Evolutionary conservation across 2,888 invertebrate genomes (phyloP).

Genomic region (Mimas tiliae): DNA sequence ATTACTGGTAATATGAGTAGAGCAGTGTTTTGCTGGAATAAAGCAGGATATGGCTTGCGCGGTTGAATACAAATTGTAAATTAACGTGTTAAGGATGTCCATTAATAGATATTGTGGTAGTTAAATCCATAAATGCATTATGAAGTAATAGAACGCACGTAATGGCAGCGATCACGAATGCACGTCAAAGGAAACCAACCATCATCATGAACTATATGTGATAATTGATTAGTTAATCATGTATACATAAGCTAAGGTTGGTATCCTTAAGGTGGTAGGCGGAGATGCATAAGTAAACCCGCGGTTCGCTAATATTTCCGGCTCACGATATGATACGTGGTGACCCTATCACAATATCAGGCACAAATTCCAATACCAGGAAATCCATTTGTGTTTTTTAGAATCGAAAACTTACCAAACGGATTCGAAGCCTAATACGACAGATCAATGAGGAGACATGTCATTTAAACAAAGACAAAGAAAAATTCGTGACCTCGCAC

Average conservation of each 20-base stretch:
- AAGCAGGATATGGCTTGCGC: slow-evolving; percentile 4
- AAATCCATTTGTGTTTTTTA: too few relatives aligned
- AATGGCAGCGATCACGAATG: slow-evolving; percentile 11
- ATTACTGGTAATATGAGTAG: slow-evolving; percentile 37
- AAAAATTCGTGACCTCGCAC: not conserved
- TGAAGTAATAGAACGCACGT: slow-evolving; percentile 6
- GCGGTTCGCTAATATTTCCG: too few relatives aligned
- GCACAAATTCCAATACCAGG: too few relatives aligned
- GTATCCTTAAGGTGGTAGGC: too few relatives aligned
- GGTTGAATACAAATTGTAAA: slow-evolving; percentile 17
- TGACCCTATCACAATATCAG: too few relatives aligned
- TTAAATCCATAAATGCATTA: slow-evolving; percentile 5
- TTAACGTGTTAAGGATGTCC: slow-evolving; percentile 17
- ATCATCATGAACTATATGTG: not conserved
- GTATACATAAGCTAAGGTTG: too few relatives aligned
- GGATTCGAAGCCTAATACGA: too few relatives aligned
- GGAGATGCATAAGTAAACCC: too few relatives aligned
- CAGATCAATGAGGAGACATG: too few relatives aligned
- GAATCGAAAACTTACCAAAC: too few relatives aligned
- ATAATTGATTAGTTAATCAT: slow-evolving; percentile 4
- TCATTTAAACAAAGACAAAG: not conserved
- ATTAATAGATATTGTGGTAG: slow-evolving; percentile 13
- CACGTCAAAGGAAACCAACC: slow-evolving; percentile 7
- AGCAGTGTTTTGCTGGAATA: slow-evolving; percentile 21
- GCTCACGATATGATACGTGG: too few relatives aligned